A percentile compares a stretch with the other conserved stretches of the same genome.
phyloP scores from a whole-genome alignment of 2,113 vertebrate species.

The Centropus bengalensis region DNA sequence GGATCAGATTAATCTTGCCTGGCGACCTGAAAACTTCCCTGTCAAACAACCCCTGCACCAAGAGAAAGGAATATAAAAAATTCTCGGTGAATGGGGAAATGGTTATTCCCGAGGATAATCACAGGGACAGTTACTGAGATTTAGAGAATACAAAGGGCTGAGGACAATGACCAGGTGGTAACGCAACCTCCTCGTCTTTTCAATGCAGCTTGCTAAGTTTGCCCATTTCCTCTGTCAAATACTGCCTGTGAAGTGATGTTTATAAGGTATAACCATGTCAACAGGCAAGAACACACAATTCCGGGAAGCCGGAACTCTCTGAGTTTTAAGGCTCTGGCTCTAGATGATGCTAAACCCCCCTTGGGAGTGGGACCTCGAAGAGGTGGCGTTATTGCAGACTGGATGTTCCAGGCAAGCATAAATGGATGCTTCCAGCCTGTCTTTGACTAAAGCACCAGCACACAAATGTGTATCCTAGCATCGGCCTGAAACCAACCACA shows the following conservation, averaged over 20 bases:
- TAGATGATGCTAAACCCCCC: neutral
- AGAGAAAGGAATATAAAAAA: constrained; percentile 55
- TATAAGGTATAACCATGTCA: neutral
- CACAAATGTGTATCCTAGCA: neutral
- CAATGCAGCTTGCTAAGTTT: constrained; percentile 37
- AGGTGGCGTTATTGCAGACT: neutral
- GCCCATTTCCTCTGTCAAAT: constrained; percentile 7
- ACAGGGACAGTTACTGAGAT: constrained; percentile 20
- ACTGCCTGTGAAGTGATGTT: neutral
- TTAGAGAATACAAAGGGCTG: constrained; percentile 20
- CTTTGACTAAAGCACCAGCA: neutral
- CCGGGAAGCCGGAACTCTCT: neutral
- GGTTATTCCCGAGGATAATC: constrained; percentile 31
- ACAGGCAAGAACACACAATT: constrained; percentile 24
- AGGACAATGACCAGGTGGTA: constrained; percentile 32
- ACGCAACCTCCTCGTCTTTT: constrained; percentile 25
- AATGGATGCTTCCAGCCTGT: neutral
- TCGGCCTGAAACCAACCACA: neutral
- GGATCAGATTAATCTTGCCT: constrained; percentile 31
- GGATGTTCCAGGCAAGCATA: neutral
- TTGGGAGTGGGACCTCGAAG: neutral
- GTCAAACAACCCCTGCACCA: neutral
- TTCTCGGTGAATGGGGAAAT: constrained; percentile 51
- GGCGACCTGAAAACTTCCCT: constrained; percentile 58
- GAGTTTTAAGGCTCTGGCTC: neutral